Evolutionary conservation across 2,888 invertebrate species (phyloP), one percentile per base, ranked within the genome.

Genomic region (Amphipyra berbera): DNA sequence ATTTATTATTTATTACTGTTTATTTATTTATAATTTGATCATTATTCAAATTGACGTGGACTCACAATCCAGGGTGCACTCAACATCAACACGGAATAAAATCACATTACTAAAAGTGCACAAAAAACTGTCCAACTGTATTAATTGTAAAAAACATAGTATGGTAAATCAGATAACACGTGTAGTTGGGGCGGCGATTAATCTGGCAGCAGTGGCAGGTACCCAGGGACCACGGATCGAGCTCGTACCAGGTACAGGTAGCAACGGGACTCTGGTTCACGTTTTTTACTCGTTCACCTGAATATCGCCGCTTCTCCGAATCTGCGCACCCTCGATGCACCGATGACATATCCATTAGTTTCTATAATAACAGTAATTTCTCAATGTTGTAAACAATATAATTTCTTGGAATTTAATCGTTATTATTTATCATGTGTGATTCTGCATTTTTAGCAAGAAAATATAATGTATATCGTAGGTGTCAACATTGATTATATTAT

Each of bases 271-370:
- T 61, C 45, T 13, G 54, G 35, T 27, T 38, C 37, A 38, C 30
- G 33, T 75, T 80, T 84, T 84, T 84, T 77, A 63, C 45, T 21
- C n/a, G 15, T 47, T 70, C 64, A 58, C 57, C 49, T 67, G 67
- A 76, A 78, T 68, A 65, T 65, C 57, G 68, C 14, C 40, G 62
- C 68, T 86, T 86, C 86, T 65, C 66, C 78, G 86, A 85, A 86
- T 50, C 60, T 73, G 78, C 55, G 79, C 78, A 68, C 69, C 61
- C 59, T 66, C 42, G 56, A 6, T 55, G 68, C 70, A 66, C 54
- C 48, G 76, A 41, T 63, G 77, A 65, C 73, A 64, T 56, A 37
- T 47, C 59, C 76, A 82, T 84, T 76, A 54, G 70, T 83, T 80
- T 73, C 37, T 59, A 55, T 73, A 78, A 76, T 75, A 76, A 73